Evolutionary conservation across 2,888 invertebrate species (phyloP), one percentile per base, ranked within the genome.

Genomic region (Perdita meconis): DNA sequence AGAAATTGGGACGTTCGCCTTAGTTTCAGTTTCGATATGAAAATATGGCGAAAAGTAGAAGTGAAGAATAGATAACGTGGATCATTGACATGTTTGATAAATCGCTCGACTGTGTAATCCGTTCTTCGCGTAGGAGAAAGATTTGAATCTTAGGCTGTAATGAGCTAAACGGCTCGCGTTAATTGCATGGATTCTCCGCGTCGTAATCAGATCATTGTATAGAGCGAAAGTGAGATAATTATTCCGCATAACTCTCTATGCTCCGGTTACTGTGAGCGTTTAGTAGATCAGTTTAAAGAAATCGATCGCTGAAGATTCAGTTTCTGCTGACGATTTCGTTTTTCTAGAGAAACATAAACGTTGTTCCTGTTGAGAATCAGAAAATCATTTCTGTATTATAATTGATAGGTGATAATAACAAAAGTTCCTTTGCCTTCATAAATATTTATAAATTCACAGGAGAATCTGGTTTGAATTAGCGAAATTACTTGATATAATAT

Each of bases 191-290:
- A 19, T 51, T 57, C 30, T 30, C 34, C 16, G 13, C 65, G 34
- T 6, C n/a, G 30, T 68, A 72, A 81, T 80, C 72, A 26, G 64
- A 68, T 71, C 65, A 57, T n/a, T 10, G 50, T 34, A 24, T 47
- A 34, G 56, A 76, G 60, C 70, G 67, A 81, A 80, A 75, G 76
- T 68, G 59, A 30, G 24, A 30, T 67, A 42, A 59, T 69, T 59
- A 53, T 53, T n/a, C 50, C 16, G 55, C 16, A 30, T 57, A 30
- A 66, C 34, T 63, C 36, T 16, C 38, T 24, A 42, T 40, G 19
- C 40, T 51, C 24, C 51, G 50, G 47, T 75, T 63, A 30, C 44
- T 38, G 2, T 24, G 44, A 56, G 30, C 42, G 26, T 8, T 51
- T 55, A 24, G 16, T n/a, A 24, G 19, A 38, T 36, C 57, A 1